Evolutionary conservation across 2,888 invertebrate genomes (phyloP).

Genomic region (Hydrotaea cyrtoneurina): DNA sequence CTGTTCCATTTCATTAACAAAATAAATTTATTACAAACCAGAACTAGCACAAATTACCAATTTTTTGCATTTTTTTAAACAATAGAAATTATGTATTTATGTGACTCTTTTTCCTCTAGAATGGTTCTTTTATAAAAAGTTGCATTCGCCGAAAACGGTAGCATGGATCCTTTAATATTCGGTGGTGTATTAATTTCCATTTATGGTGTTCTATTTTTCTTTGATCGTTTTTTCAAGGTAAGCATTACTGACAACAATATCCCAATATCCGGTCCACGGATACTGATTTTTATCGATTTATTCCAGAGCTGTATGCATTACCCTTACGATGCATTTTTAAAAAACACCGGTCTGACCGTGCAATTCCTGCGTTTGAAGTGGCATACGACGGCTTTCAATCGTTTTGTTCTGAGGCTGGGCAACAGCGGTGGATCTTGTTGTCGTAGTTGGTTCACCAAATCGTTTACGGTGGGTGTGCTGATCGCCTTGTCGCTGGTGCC

Average conservation of each 20-base stretch:
- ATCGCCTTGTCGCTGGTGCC: constrained; percentile 85
- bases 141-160: not conserved
- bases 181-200: constrained; percentile 84
- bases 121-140: constrained; percentile 3
- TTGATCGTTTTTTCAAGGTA: constrained; percentile 92
- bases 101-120: not conserved
- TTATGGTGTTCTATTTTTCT: constrained; percentile 88
- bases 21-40: not conserved
- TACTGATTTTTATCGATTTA: constrained; percentile 53
- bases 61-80: not conserved
- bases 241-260: constrained; percentile 45
- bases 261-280: constrained; percentile 12
- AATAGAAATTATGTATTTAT: not conserved
- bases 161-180: constrained; percentile 86
- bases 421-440: constrained; percentile 82
- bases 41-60: not conserved
- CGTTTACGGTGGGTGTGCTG: constrained; percentile 87
- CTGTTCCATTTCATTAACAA: not conserved
- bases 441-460: constrained; percentile 80
- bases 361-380: constrained; percentile 88
- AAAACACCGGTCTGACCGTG: constrained; percentile 88
- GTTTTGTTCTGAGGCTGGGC: constrained; percentile 88
- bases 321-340: constrained; percentile 89
- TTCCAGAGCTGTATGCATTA: constrained; percentile 91
- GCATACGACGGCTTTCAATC: constrained; percentile 90